A percentile compares a stretch with the other conserved stretches of the same genome.
Conservation (phyloP, 1,140 invertebrate genomes). For the Ganaspis sp. region DNA sequence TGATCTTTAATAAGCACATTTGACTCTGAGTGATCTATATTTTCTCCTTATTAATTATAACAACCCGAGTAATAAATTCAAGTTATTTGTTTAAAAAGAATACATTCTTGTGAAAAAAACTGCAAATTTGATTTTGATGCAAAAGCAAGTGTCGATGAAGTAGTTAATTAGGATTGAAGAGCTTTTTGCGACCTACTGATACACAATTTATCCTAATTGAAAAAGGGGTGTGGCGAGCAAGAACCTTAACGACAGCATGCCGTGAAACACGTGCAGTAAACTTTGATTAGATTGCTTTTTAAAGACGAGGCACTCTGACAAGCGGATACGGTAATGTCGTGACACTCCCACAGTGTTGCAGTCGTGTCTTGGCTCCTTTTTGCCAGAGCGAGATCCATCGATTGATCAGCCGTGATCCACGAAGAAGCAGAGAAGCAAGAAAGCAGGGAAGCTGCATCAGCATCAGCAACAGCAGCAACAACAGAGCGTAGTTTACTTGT, state of each 20-base stretch:
- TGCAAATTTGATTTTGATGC: too few species aligned
- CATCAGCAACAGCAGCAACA: background rate
- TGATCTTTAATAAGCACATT: too few species aligned
- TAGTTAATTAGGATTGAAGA: background rate
- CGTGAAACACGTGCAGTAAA: background rate
- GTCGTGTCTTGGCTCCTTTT: slow-evolving; percentile 16
- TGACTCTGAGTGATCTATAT: too few species aligned
- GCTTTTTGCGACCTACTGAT: slow-evolving; percentile 2
- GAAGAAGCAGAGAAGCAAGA: slow-evolving; percentile 13
- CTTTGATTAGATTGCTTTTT: slow-evolving; percentile 18
- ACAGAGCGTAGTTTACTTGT: background rate
- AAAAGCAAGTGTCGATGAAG: too few species aligned
- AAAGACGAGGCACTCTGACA: slow-evolving; percentile 25
- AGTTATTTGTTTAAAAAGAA: too few species aligned
- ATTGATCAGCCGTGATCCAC: slow-evolving; percentile 10
- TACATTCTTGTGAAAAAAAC: too few species aligned
- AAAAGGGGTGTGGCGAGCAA: slow-evolving; percentile 10
- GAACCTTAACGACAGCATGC: background rate
- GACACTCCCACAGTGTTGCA: slow-evolving; percentile 15
- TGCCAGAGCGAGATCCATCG: slow-evolving; percentile 7
- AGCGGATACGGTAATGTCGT: slow-evolving; percentile 28
- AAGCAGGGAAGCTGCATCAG: too few species aligned
- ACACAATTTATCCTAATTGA: slow-evolving; percentile 14
- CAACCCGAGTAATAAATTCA: too few species aligned
- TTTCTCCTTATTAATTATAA: too few species aligned